Evolutionary conservation across 2,113 vertebrate genomes (phyloP).

Genomic region (Ochotona curzoniae): DNA sequence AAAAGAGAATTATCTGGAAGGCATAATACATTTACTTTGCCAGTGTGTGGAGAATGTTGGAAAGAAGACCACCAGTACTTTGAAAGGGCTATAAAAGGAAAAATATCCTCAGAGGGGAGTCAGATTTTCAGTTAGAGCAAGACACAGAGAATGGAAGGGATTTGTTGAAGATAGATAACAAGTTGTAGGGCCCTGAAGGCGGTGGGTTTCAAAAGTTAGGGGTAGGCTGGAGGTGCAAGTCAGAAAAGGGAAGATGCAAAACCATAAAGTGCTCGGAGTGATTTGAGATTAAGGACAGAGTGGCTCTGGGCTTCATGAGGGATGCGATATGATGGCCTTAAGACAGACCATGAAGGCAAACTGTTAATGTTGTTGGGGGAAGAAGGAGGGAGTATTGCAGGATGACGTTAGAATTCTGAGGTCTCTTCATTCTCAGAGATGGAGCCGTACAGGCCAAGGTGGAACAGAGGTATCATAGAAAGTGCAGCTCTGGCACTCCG

Average conservation of each 20-base stretch:
- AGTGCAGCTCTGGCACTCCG: neutral
- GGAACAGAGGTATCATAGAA: neutral
- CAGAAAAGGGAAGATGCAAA: neutral
- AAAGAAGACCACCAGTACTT: neutral
- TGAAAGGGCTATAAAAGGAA: neutral
- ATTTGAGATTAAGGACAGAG: neutral
- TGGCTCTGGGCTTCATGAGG: neutral
- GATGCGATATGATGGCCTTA: neutral
- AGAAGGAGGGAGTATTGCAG: neutral
- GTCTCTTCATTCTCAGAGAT: neutral
- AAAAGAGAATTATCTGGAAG: neutral
- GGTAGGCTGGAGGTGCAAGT: neutral
- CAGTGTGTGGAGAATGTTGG: neutral
- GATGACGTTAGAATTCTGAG: neutral
- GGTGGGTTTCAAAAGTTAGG: neutral
- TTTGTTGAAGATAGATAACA: neutral
- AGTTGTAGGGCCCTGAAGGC: neutral
- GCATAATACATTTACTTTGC: neutral
- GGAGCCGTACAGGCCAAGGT: neutral
- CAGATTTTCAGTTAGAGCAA: slow-evolving; percentile 13
- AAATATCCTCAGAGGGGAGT: neutral
- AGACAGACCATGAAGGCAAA: neutral
- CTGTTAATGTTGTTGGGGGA: neutral
- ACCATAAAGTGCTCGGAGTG: neutral
- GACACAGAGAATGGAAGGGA: neutral